Conservation (phyloP, 1,140 invertebrate species). For the Drosophila ficusphila region DNA sequence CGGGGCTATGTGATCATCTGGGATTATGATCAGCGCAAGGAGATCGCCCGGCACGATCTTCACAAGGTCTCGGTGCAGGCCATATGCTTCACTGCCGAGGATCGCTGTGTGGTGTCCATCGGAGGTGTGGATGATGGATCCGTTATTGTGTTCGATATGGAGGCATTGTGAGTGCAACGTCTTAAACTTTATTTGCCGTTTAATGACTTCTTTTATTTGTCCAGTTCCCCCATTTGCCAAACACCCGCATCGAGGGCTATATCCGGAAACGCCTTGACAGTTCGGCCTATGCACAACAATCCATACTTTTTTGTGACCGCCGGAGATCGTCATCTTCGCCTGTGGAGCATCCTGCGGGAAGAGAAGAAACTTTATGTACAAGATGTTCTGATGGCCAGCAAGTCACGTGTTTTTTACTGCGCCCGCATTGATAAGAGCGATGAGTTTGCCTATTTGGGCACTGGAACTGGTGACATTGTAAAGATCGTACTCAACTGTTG, state of each 20-base stretch:
- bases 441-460: slow-evolving; percentile 92
- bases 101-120: slow-evolving; percentile 92
- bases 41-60: slow-evolving; percentile 89
- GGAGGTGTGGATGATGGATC: slow-evolving; percentile 95
- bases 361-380: slow-evolving; percentile 89
- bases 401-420: slow-evolving; percentile 88
- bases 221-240: slow-evolving; percentile 87
- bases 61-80: slow-evolving; percentile 94
- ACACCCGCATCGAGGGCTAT: slow-evolving; percentile 87
- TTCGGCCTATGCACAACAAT: slow-evolving; percentile 86
- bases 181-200: too few species aligned
- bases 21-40: slow-evolving; percentile 89
- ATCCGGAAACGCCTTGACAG: slow-evolving; percentile 87
- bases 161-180: slow-evolving; percentile 80
- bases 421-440: slow-evolving; percentile 88
- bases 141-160: slow-evolving; percentile 90
- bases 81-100: slow-evolving; percentile 91
- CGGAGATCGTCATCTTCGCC: slow-evolving; percentile 88
- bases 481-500: slow-evolving; percentile 89
- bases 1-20: slow-evolving; percentile 94
- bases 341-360: slow-evolving; percentile 91
- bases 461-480: slow-evolving; percentile 88
- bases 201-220: not conserved
- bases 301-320: slow-evolving; percentile 88
- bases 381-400: slow-evolving; percentile 89